Evolutionary conservation across 2,113 vertebrate species (phyloP), one percentile per base, ranked within the genome.

Genomic region (Pelvicachromis taeniatus): DNA sequence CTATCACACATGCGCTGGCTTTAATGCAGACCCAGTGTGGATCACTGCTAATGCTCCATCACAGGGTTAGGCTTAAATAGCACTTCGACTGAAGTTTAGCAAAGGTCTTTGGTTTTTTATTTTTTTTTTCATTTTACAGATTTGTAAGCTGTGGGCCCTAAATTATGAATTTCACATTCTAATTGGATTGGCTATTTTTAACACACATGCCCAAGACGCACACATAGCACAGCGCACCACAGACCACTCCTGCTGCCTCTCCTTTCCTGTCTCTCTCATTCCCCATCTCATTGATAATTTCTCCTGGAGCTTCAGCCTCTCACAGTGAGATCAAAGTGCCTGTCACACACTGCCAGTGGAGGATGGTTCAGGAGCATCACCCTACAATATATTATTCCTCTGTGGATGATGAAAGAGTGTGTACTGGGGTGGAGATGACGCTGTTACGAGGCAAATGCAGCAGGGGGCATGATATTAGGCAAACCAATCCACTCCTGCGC

Each of bases 211-310:
- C 35, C 54, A 73, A 82, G 82, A 77, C 31, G 79, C 87, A 63
- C 33, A 59, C 12, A 29, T 14, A 31, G 23, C 33, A 12, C 14
- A 26, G 26, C 26, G 26, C 59, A 77, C 14, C 70, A 9, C 23
- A 75, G 70, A 75, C 70, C 12, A 8, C 48, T 40, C 29, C 26
- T 77, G 52, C 19, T 42, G 75, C 26, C 17, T 80, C 81, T 80
- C 56, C 81, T 55, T 83, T 56, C 40, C 56, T 65, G 42, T 81
- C 87, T 80, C 70, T 85, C 84, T 85, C 83, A 81, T 78, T 81
- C 85, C 88, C 61, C 88, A 86, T 91, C 94, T 95, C 93, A 94
- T 95, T 96, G 96, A 96, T 95, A 95, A 95, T 95, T 96, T 95
- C 90, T 96, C 92, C 90, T 82, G 89, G 88, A 95, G 94, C 92